Base-by-base conservation (phyloP, 2,888 invertebrate genomes). In the Deroplatys truncata region DNA sequence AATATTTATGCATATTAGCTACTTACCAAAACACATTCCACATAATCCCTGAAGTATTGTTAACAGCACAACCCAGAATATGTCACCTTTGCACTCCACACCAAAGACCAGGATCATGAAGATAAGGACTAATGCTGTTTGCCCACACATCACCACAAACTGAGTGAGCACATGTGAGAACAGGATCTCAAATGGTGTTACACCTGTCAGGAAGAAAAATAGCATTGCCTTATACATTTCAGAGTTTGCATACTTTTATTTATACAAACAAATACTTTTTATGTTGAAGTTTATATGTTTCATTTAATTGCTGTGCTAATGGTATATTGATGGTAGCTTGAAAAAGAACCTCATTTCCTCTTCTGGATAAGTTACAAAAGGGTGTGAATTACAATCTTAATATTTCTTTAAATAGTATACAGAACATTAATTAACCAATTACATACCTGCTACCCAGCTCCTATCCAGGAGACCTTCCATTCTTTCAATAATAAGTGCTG, bases 131-230 rank as follows among this genome's bases (percentile, higher is more conserved):
- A 99, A 94, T 0, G 97, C 96, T 0, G 98, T 98, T 95, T 99
- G 98, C 0, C 98, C 98, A 91, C 97, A 97, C 97, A 99, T 98
- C 31, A 98, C 98, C 90, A 98, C 97, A 93, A 98, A 98, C 95
- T 99, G 98, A 0, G 98, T 98, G 88, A 98, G 95, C 89, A 99
- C 98, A 94, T 98, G 98, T 0, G 98, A 98, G 93, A 98, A 97
- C 91, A 99, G 95, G 92, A 99, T 97, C 95, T 99, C 98, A 13
- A 97, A 96, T 0, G 98, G 97, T 0, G 97, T 96, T 84, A 99
- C 98, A 90, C 98, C 98, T 95, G 92, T 35, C 91, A 92, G 10
- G 91, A 91, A 84, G 83, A 28, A 82, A 89, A 13, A 82, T n/a
- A 49, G 0, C 15, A 85, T 85, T 85, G 9, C 1, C 28, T 28